These are phyloP conservation scores for Phengaris alcon DNA, from an alignment of 2,888 invertebrate genomes.

Conservation along the genomic window DNA sequence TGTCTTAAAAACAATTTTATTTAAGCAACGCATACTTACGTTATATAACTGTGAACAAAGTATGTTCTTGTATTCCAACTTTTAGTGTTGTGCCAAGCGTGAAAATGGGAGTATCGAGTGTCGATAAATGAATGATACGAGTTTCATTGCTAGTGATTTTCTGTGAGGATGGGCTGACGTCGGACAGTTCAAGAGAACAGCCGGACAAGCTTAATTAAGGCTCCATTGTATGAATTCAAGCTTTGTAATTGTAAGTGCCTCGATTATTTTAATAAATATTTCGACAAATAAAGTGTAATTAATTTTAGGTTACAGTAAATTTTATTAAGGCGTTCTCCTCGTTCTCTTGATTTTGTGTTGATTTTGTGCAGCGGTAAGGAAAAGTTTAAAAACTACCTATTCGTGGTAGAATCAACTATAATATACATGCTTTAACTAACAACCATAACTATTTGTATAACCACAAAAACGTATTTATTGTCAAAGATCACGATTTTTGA, in stretches of 20 bases:
- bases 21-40: too few species aligned
- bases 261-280: slow-evolving; percentile 12
- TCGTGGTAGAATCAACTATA: too few species aligned
- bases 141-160: neutral
- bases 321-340: neutral
- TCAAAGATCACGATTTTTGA: too few species aligned
- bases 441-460: too few species aligned
- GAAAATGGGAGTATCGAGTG: slow-evolving; percentile 8
- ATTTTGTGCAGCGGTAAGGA: neutral
- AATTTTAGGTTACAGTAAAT: neutral
- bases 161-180: slow-evolving; percentile 15
- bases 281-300: neutral
- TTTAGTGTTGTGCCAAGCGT: neutral
- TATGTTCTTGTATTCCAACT: neutral
- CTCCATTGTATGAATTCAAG: slow-evolving; percentile 12
- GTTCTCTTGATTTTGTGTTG: neutral
- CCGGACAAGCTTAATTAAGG: slow-evolving; percentile 26
- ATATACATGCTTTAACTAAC: too few species aligned
- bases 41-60: neutral
- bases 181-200: slow-evolving; percentile 21
- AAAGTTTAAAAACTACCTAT: too few species aligned
- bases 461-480: too few species aligned
- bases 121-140: slow-evolving; percentile 19
- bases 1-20: neutral
- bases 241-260: neutral